Evolutionary conservation across 1,140 invertebrate genomes (phyloP).

Genomic region (Tribolium madens): DNA sequence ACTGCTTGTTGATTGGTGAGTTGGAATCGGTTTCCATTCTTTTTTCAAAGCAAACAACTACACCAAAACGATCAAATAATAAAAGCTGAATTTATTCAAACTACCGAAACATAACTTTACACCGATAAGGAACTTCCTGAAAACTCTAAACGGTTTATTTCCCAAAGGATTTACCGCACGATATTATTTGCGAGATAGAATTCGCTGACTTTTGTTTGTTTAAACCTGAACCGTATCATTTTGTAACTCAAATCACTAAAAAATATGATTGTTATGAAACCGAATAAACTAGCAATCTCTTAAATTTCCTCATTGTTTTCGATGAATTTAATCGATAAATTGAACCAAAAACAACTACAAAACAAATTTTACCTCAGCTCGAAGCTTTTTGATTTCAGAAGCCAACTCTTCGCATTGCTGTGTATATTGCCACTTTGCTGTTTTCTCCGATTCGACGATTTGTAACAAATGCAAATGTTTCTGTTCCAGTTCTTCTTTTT

Average conservation of each 20-base stretch:
- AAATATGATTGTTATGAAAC: neutral
- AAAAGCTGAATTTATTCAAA: constrained; percentile 10
- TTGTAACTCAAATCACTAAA: neutral
- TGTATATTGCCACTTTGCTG: constrained; percentile 93
- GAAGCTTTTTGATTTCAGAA: constrained; percentile 89
- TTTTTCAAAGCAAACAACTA: constrained; percentile 87
- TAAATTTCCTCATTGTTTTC: constrained; percentile 13
- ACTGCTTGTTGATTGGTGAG: constrained; percentile 58
- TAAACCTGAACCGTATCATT: neutral
- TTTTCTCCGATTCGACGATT: constrained; percentile 93
- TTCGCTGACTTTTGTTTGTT: constrained; percentile 1
- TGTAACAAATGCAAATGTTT: constrained; percentile 93
- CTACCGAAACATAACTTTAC: constrained; percentile 18
- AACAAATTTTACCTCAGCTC: constrained; percentile 80
- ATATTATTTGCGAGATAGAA: constrained; percentile 10
- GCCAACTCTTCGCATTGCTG: constrained; percentile 92
- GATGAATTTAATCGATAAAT: neutral
- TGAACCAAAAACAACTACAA: constrained; percentile 5
- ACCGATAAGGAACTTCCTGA: constrained; percentile 6
- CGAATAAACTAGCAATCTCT: neutral
- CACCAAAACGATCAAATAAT: constrained; percentile 46
- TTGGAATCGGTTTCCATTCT: constrained; percentile 73
- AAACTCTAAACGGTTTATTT: constrained; percentile 33
- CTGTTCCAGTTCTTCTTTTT: constrained; percentile 94
- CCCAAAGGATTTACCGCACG: constrained; percentile 11